phyloP scores from a whole-genome alignment of 2,113 vertebrate genomes.

The Trachemys scripta region DNA sequence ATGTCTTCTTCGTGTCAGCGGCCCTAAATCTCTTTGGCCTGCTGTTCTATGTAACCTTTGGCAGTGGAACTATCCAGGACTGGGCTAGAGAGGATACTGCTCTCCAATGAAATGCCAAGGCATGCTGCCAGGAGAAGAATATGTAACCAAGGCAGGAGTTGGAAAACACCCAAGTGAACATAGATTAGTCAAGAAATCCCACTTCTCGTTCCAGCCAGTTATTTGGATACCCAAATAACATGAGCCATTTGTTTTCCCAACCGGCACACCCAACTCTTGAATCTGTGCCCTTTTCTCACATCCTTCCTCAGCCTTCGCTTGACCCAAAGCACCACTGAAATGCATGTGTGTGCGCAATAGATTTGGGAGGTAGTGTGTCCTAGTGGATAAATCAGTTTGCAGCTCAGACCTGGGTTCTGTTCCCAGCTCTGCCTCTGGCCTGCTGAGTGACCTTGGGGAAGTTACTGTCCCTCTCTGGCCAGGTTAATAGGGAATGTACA shows the following conservation, averaged over 20 bases:
- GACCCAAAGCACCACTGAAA: neutral
- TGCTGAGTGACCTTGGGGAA: neutral
- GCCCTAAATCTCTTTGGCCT: constrained; percentile 75
- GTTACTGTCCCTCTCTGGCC: neutral
- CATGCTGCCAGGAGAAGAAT: neutral
- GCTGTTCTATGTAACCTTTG: constrained; percentile 73
- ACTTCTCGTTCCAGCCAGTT: neutral
- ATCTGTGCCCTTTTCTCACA: neutral
- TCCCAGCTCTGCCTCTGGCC: neutral
- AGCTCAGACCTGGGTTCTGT: neutral
- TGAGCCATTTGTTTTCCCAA: neutral
- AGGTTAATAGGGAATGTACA: neutral
- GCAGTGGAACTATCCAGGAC: constrained; percentile 77
- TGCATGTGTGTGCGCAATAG: neutral
- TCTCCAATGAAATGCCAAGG: neutral
- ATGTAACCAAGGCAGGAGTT: neutral
- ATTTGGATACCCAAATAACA: neutral
- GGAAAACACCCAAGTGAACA: neutral
- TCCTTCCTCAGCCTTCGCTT: neutral
- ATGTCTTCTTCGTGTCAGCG: constrained; percentile 78
- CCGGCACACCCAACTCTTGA: neutral
- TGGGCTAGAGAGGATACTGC: constrained; percentile 77
- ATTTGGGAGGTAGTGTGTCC: neutral
- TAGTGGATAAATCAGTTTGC: neutral
- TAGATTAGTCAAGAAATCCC: neutral